Percentiles rank a stretch among this genome's conserved stretches.
phyloP scores from a whole-genome alignment of 1,140 invertebrate species.

The Sycobia sp. region DNA sequence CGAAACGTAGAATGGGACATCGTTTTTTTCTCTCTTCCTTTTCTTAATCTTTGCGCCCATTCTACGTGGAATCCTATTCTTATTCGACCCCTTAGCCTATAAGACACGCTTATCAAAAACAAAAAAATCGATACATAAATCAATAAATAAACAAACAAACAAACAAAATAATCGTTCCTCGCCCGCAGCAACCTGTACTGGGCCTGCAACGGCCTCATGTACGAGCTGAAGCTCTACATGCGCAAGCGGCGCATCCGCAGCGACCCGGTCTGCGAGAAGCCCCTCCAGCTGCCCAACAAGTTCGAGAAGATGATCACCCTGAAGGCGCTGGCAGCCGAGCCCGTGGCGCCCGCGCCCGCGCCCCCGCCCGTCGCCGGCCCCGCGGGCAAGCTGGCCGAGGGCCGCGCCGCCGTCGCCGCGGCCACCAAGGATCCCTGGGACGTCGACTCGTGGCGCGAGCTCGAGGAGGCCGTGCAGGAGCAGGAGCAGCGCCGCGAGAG shows the following conservation, averaged over 20 bases:
- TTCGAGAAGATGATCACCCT: conserved; percentile 12
- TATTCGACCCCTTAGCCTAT: no score
- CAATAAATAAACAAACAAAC: no score
- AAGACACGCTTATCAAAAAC: no score
- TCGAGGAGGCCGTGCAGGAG: conserved; percentile 21
- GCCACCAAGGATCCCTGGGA: conserved; percentile 16
- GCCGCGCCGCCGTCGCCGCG: not conserved
- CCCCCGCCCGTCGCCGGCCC: conserved; percentile 3
- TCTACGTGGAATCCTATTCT: no score
- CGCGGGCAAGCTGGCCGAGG: conserved; percentile 10
- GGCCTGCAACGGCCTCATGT: conserved; percentile 9
- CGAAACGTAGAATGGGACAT: no score
- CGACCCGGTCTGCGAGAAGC: conserved; percentile 13
- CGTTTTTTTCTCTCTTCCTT: no score
- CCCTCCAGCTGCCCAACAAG: not conserved
- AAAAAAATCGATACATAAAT: no score
- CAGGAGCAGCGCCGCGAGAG: not conserved
- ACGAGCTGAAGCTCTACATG: conserved; percentile 4
- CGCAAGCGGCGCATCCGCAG: not conserved
- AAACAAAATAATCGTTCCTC: no score
- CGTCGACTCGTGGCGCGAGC: conserved; percentile 13
- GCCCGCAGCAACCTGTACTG: no score
- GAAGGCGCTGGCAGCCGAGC: not conserved
- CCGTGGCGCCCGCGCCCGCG: no score
- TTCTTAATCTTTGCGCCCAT: no score